phyloP scores from a whole-genome alignment of 2,113 vertebrate species.

The Saccopteryx leptura region DNA sequence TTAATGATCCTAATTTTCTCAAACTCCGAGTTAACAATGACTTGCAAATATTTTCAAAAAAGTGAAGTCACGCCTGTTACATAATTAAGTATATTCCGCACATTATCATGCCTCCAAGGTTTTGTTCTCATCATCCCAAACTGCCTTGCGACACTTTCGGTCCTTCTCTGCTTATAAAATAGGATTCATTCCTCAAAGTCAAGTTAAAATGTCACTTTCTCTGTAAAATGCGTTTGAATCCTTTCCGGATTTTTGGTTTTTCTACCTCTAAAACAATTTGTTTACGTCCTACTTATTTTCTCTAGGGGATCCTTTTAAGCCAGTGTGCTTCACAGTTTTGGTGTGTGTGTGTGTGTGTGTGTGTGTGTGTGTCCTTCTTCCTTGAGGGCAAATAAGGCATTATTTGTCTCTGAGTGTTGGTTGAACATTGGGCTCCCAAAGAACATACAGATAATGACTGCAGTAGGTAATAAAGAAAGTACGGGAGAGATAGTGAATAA shows the following conservation, averaged over 20 bases:
- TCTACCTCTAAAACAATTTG: not conserved
- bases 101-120: not conserved
- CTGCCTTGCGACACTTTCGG: not conserved
- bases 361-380: not conserved
- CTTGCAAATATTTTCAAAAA: constrained; percentile 53
- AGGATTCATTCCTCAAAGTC: not conserved
- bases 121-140: constrained; percentile 3
- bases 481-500: not conserved
- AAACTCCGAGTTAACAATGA: not conserved
- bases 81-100: not conserved
- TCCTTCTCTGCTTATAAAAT: not conserved
- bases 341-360: not conserved
- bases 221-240: constrained; percentile 7
- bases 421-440: not conserved
- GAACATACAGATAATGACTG: not conserved
- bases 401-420: not conserved
- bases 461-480: not conserved
- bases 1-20: constrained; percentile 2
- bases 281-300: not conserved
- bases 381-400: not conserved
- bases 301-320: not conserved
- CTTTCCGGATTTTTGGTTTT: constrained; percentile 33
- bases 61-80: not conserved
- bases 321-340: not conserved
- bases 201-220: constrained; percentile 36